Base-by-base conservation (phyloP, 1,140 invertebrate genomes). In the Aphidius gifuensis region DNA sequence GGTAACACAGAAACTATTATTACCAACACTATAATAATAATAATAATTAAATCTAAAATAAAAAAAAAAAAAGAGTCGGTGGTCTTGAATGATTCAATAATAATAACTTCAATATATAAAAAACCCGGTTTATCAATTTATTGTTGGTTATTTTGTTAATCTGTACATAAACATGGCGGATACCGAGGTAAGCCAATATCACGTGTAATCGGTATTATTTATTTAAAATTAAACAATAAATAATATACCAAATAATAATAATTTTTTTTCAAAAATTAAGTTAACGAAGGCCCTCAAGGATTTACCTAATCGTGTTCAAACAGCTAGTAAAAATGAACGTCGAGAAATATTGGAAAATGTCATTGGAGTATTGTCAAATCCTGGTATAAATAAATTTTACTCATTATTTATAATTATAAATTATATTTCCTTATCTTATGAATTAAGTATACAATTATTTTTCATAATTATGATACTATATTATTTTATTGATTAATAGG, bases 231-330 rank as follows among this genome's bases (percentile, higher is more conserved):
- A 38, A 58, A 59, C 50, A 48, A 11, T 9, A 47, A 9, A 44
- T 54, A 32, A 61, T 60, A 51, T 60, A 16, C 38, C 54, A 42
- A 61, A 43, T 48, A 43, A 23, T 50, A 16, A 60, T 47, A 57
- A 62, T 48, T 23, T 9, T 39, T 64, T 65, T 82, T 74, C 16
- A 16, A 74, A 70, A 69, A 84, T 83, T 16, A 76, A 92, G 88
- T 78, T 89, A 67, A 76, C 87, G 58, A 90, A 86, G 79, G 87
- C 86, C 68, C 80, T 93, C 65, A 92, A 91, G 73, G 90, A 92
- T 83, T 83, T 94, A 77, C 89, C 90, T 38, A 85, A 87, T 76
- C 88, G 87, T 77, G 85, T 93, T 65, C 87, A 92, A 75, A 89
- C 88, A 68, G 84, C 90, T 49, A 90, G 90, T 75, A 83, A 88